Evolutionary conservation across 1,140 invertebrate species (phyloP), one percentile per base, ranked within the genome.

Genomic region (Zophobas morio): DNA sequence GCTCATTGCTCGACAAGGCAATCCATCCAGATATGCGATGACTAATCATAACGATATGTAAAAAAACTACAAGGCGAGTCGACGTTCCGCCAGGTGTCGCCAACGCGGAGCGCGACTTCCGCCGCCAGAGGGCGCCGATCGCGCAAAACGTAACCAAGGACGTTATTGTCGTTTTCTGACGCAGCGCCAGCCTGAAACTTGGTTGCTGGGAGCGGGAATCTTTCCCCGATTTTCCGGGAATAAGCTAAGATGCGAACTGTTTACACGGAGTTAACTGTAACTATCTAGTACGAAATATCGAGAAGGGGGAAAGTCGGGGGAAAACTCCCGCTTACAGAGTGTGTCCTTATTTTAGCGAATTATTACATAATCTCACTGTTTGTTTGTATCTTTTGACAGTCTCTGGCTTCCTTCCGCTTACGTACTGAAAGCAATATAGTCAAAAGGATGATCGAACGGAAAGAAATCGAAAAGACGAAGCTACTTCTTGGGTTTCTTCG

Each of bases 401-500:
- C 54, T 57, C 33, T 57, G 35, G 54, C 54, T 57, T 57, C 54
- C 20, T 57, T 57, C 54, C 49, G 34, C 4, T 57, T 57, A 57
- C 54, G 33, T 57, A 51, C 49, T 51, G 32, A 57, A 57, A 57
- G 54, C 54, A 57, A 51, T 51, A 51, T 51, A 51, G 20, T 20
- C 49, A n/a, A 2, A 57, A 57, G 6, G 32, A 57, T 57, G 54
- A 57, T 3, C 2, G 2, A 57, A 57, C 33, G 3, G 20, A 57
- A 57, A 57, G 34, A 57, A 57, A 57, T 8, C 54, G 54, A 57
- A 57, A 57, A 1, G 54, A 57, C 35, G 54, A 66, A 46, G 74
- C 79, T 82, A 83, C 76, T 84, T 84, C 57, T 83, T 83, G 46
- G 82, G 77, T 75, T 82, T 84, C 70, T 85, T 84, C 46, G 84